phyloP scores from a whole-genome alignment of 2,888 invertebrate species.

The Sinodicranocentrus sp. region DNA sequence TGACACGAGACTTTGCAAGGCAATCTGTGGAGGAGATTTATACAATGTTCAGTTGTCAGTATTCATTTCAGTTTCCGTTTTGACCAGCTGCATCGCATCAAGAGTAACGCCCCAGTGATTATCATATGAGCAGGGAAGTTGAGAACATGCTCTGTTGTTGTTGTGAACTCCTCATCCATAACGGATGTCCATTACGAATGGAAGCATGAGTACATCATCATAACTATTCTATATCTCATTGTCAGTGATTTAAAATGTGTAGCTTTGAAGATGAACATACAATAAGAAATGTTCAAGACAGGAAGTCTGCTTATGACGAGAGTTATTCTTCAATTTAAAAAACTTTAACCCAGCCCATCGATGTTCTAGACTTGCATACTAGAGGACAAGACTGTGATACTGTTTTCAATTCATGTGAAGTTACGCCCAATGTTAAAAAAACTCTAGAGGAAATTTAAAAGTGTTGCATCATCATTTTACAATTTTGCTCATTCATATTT shows the following conservation, averaged over 20 bases:
- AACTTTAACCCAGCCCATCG: not conserved
- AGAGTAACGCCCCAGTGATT: slow-evolving; percentile 54
- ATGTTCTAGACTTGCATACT: too few relatives aligned
- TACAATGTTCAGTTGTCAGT: not conserved
- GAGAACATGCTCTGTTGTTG: slow-evolving; percentile 50
- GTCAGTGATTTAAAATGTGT: not conserved
- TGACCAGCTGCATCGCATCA: slow-evolving; percentile 52
- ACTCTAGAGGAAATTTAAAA: too few relatives aligned
- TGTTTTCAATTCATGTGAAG: too few relatives aligned
- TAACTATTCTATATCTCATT: too few relatives aligned
- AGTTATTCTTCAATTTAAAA: slow-evolving; percentile 3
- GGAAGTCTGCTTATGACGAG: slow-evolving; percentile 33
- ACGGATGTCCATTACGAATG: too few relatives aligned
- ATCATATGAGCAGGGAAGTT: slow-evolving; percentile 55
- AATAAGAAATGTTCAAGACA: not conserved
- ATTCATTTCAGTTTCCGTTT: slow-evolving; percentile 33
- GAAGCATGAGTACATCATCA: too few relatives aligned
- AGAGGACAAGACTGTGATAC: too few relatives aligned
- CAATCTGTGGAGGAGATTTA: not conserved
- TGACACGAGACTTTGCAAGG: not conserved
- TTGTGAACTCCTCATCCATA: slow-evolving; percentile 49
- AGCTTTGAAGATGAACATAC: not conserved
- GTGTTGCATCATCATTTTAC: too few relatives aligned
- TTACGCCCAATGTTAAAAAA: too few relatives aligned
- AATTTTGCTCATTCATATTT: too few relatives aligned